These are phyloP conservation scores for Mormyrus hasselquistii DNA, from an alignment of 2,797 vertebrate genomes.

Conservation along the genomic window DNA sequence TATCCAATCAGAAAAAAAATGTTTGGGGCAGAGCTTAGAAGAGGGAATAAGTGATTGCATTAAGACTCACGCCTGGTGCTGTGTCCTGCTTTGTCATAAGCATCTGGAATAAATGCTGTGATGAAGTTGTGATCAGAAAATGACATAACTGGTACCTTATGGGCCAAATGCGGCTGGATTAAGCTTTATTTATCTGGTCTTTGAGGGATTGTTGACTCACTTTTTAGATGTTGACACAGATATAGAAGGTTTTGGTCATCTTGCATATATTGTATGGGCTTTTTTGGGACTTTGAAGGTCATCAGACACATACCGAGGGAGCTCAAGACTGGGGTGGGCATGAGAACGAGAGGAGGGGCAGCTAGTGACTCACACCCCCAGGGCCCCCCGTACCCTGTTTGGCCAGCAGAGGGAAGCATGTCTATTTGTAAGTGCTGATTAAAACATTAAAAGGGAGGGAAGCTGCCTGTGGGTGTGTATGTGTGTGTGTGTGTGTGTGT, in stretches of 20 bases:
- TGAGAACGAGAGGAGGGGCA: not conserved
- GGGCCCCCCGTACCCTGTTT: not conserved
- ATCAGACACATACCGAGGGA: constrained; percentile 10
- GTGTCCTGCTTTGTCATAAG: constrained; percentile 27
- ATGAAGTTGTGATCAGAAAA: constrained; percentile 20
- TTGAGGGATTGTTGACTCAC: constrained; percentile 34
- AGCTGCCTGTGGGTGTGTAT: not conserved
- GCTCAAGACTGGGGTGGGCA: not conserved
- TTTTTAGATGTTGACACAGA: constrained; percentile 37
- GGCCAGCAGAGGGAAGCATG: constrained; percentile 19
- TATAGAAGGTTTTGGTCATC: constrained; percentile 27
- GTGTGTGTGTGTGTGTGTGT: not conserved
- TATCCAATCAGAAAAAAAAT: not conserved
- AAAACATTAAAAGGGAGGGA: not conserved
- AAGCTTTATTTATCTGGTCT: constrained; percentile 40
- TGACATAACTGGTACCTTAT: constrained; percentile 39
- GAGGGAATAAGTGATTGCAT: not conserved
- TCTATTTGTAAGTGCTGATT: not conserved
- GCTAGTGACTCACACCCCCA: not conserved
- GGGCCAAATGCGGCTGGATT: constrained; percentile 38
- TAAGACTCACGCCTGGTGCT: constrained; percentile 8
- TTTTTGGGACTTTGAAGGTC: constrained; percentile 21
- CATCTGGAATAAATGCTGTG: constrained; percentile 16
- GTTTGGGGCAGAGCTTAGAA: not conserved
- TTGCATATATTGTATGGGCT: constrained; percentile 33